Conservation (phyloP, 2,797 vertebrate genomes). For the Paguma larvata region DNA sequence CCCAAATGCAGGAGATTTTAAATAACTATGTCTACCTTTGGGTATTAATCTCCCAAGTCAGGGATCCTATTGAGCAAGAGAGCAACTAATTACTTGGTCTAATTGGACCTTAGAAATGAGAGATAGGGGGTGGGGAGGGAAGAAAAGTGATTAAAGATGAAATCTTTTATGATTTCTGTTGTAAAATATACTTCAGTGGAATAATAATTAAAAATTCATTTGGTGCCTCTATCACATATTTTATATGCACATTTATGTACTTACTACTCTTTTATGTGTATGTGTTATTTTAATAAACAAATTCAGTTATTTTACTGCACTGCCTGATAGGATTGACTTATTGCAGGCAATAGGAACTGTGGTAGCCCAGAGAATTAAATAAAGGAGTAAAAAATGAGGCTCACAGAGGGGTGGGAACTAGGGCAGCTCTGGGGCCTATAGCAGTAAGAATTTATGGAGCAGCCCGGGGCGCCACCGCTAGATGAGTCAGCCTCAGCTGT, state of each 20-base stretch:
- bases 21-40: constrained; percentile 36
- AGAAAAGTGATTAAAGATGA: not conserved
- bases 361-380: not conserved
- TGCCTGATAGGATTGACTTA: not conserved
- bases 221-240: not conserved
- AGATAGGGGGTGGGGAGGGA: not conserved
- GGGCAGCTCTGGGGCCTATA: not conserved
- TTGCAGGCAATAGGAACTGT: not conserved
- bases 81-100: not conserved
- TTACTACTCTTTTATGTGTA: not conserved
- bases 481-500: not conserved
- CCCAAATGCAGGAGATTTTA: not conserved
- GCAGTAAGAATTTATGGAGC: not conserved
- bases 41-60: constrained; percentile 1
- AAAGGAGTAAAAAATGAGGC: not conserved
- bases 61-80: not conserved
- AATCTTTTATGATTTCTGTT: not conserved
- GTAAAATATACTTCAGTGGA: not conserved
- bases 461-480: accelerated
- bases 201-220: not conserved
- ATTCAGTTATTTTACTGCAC: not conserved
- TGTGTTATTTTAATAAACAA: not conserved
- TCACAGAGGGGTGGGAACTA: no score
- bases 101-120: not conserved
- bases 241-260: not conserved